Percentiles rank a stretch among this genome's conserved stretches.
phyloP scores from a whole-genome alignment of 2,888 invertebrate species.

The Nowickia ferox region DNA sequence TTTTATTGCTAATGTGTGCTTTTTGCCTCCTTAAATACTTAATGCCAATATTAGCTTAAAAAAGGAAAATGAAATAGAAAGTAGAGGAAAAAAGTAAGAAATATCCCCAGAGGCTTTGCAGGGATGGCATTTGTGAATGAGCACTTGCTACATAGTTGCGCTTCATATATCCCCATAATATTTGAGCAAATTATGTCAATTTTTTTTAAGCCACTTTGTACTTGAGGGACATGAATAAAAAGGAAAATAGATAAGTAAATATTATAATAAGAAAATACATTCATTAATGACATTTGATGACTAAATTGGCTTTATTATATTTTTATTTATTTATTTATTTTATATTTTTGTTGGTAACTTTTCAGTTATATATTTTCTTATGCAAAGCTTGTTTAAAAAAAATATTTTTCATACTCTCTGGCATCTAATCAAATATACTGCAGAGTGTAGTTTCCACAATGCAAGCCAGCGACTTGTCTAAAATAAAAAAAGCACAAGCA shows the following conservation, averaged over 20 bases:
- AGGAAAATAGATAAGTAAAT: neutral
- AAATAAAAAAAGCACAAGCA: too few relatives aligned
- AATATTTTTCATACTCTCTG: too few relatives aligned
- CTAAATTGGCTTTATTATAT: too few relatives aligned
- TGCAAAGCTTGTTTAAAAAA: too few relatives aligned
- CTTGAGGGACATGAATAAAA: neutral
- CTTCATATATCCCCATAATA: constrained; percentile 14
- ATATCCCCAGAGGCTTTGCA: constrained; percentile 11
- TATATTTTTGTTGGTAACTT: too few relatives aligned
- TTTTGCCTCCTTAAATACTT: constrained; percentile 6
- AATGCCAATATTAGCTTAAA: constrained; percentile 7
- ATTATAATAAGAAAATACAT: neutral
- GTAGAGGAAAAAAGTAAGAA: neutral
- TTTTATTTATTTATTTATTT: too few relatives aligned
- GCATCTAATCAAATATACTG: too few relatives aligned
- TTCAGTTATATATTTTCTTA: too few relatives aligned
- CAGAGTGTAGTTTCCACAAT: too few relatives aligned
- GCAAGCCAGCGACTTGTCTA: too few relatives aligned
- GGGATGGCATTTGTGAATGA: constrained; percentile 27
- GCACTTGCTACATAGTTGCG: constrained; percentile 3
- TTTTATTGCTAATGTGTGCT: neutral
- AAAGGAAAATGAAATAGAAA: neutral
- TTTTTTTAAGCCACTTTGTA: neutral
- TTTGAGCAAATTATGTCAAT: constrained; percentile 36
- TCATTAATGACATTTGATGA: neutral